phyloP scores from a whole-genome alignment of 2,797 vertebrate species.

The Picus viridis region DNA sequence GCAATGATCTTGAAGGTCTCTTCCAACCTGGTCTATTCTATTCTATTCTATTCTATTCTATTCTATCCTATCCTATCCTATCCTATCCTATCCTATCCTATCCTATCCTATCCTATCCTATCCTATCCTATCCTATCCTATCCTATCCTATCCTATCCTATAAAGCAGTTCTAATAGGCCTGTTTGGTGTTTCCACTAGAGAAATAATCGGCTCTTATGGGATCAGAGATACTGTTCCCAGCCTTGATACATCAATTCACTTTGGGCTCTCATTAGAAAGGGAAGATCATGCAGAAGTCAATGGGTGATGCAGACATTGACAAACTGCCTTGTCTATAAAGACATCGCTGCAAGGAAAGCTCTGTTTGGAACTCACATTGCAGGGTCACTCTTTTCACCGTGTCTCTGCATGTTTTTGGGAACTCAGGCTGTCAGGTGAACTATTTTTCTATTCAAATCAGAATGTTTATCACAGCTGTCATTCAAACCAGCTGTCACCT shows the following conservation, averaged over 20 bases:
- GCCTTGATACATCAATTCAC: neutral
- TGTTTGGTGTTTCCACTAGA: neutral
- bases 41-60: no score
- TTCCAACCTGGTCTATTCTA: no score
- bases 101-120: no score
- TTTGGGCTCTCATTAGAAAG: neutral
- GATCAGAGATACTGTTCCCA: neutral
- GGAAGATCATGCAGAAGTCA: neutral
- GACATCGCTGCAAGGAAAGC: neutral
- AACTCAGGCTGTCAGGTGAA: neutral
- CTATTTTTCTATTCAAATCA: conserved; percentile 15
- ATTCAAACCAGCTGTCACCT: neutral
- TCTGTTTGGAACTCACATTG: neutral
- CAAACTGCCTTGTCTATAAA: neutral
- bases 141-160: neutral
- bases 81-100: no score
- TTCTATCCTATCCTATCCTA: no score
- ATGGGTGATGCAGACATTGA: neutral
- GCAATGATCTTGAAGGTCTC: no score
- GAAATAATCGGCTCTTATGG: neutral
- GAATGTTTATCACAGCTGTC: neutral
- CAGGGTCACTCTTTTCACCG: neutral
- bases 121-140: no score
- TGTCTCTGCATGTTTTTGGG: neutral
- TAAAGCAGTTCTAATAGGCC: neutral